phyloP scores from a whole-genome alignment of 2,888 invertebrate species.

The Epirrita christyi region DNA sequence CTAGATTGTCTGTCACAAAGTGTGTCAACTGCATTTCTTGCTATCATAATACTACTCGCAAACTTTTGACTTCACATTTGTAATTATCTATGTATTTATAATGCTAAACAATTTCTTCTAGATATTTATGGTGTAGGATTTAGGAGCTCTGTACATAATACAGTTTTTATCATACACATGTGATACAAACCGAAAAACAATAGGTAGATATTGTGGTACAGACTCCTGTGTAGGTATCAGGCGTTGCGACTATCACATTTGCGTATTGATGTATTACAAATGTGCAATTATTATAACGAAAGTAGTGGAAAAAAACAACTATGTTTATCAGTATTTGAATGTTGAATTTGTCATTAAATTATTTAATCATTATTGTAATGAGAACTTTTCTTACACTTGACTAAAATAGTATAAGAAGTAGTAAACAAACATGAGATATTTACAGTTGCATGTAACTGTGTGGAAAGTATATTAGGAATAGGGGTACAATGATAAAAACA shows the following conservation, averaged over 20 bases:
- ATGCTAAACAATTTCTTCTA: conserved; percentile 22
- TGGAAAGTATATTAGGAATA: too few relatives aligned
- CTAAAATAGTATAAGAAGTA: neutral
- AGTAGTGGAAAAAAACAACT: conserved; percentile 55
- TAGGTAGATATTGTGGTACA: conserved; percentile 12
- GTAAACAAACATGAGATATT: too few relatives aligned
- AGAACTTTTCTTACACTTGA: conserved; percentile 35
- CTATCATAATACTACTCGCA: neutral
- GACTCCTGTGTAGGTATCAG: neutral
- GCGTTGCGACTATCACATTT: neutral
- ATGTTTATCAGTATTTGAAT: conserved; percentile 74
- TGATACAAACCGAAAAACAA: conserved; percentile 25
- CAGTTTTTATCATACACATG: conserved; percentile 3
- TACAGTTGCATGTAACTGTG: too few relatives aligned
- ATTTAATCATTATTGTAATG: conserved; percentile 65
- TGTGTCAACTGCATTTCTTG: neutral
- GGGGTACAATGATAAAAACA: too few relatives aligned
- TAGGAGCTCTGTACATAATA: conserved; percentile 19
- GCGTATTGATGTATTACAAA: conserved; percentile 38
- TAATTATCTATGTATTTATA: conserved; percentile 19
- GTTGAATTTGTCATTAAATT: conserved; percentile 77
- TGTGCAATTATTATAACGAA: conserved; percentile 58
- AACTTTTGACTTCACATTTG: conserved; percentile 19
- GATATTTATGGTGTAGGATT: conserved; percentile 13
- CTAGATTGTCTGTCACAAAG: neutral